Conservation (phyloP, 2,113 vertebrate species). For the Otus sunia region DNA sequence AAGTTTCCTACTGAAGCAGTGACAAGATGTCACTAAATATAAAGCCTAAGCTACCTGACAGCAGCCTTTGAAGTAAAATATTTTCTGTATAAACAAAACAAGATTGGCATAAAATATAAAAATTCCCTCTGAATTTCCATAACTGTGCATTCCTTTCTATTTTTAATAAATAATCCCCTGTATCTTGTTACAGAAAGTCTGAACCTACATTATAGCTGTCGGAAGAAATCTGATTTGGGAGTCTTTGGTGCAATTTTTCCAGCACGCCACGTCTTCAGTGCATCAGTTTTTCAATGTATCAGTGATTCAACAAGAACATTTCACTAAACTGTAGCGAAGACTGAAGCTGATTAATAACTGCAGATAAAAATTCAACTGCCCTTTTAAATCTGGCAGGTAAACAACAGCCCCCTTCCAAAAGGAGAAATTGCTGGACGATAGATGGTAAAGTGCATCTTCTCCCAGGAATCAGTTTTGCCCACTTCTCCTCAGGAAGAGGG, state of each 20-base stretch:
- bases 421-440: background rate
- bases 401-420: background rate
- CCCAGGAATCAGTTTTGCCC: background rate
- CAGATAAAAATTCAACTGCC: background rate
- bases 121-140: background rate
- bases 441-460: background rate
- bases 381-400: background rate
- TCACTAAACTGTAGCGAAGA: background rate
- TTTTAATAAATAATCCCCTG: background rate
- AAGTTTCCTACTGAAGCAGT: conserved; percentile 11
- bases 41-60: background rate
- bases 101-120: background rate
- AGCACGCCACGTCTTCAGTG: background rate
- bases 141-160: conserved; percentile 16
- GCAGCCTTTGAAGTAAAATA: conserved; percentile 8
- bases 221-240: background rate
- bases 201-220: background rate
- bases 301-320: background rate
- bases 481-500: background rate
- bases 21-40: conserved; percentile 14
- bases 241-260: background rate
- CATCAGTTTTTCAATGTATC: background rate
- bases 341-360: background rate
- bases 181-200: conserved; percentile 12
- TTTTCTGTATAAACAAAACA: conserved; percentile 10